phyloP scores from a whole-genome alignment of 92 coral and sea anemone species.

The Paramuricea clavata region DNA sequence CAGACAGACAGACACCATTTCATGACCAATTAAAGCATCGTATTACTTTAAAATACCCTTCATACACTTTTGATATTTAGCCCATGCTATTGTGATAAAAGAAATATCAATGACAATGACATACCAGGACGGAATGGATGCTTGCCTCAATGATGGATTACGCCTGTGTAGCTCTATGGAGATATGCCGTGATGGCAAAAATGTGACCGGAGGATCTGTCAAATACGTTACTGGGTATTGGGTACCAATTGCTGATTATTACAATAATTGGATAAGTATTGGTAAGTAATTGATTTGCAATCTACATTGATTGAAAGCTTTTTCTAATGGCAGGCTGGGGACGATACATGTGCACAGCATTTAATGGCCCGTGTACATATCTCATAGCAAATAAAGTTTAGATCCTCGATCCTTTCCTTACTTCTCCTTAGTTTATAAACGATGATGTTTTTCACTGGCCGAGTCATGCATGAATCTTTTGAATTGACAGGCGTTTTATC shows the following conservation, averaged over 20 bases:
- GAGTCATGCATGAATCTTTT: too few species aligned
- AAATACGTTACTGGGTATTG: neutral
- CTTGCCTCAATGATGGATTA: neutral
- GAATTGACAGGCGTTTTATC: too few species aligned
- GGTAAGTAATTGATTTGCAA: neutral
- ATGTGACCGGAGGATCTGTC: neutral
- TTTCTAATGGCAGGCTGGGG: too few species aligned
- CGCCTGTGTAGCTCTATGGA: slow-evolving; percentile 17
- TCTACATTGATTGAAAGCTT: neutral
- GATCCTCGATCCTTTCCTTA: too few species aligned
- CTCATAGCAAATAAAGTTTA: too few species aligned
- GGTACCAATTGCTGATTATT: slow-evolving; percentile 30
- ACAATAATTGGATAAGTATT: slow-evolving; percentile 9
- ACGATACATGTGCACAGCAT: too few species aligned
- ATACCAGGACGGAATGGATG: neutral
- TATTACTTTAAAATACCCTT: neutral
- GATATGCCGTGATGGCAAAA: slow-evolving; percentile 27
- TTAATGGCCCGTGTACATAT: too few species aligned
- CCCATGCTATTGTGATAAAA: slow-evolving; percentile 1
- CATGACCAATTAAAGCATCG: too few species aligned
- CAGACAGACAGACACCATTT: too few species aligned
- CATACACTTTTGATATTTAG: neutral
- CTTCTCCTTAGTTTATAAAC: too few species aligned
- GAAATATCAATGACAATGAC: neutral
- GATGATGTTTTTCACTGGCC: too few species aligned